phyloP scores from a whole-genome alignment of 2,888 invertebrate genomes.

The Fragum fragum region DNA sequence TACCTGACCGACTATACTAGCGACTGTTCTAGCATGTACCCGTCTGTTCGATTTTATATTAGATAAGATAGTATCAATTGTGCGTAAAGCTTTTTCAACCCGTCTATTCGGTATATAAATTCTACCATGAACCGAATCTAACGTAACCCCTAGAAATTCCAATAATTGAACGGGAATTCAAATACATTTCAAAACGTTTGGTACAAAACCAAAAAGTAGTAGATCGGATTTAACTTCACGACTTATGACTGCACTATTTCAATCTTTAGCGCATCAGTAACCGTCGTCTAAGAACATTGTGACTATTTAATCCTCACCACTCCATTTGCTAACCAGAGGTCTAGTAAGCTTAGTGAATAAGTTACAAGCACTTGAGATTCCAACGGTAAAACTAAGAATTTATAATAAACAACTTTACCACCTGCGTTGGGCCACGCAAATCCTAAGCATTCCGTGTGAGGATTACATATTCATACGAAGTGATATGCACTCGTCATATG shows the following conservation, averaged over 20 bases:
- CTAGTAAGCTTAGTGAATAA: constrained; percentile 45
- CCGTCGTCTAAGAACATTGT: constrained; percentile 54
- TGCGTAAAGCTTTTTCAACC: constrained; percentile 18
- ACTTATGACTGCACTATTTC: neutral
- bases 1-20: constrained; percentile 50
- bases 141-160: constrained; percentile 35
- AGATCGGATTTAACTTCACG: constrained; percentile 36
- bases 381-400: constrained; percentile 39
- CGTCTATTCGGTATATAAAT: constrained; percentile 36
- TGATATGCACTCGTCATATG: constrained; percentile 47
- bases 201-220: constrained; percentile 44
- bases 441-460: constrained; percentile 33
- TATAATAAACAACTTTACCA: constrained; percentile 20
- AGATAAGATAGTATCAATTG: constrained; percentile 5
- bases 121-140: constrained; percentile 17
- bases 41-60: constrained; percentile 22
- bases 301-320: constrained; percentile 33
- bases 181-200: constrained; percentile 41
- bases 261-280: constrained; percentile 30
- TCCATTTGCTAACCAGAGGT: constrained; percentile 47
- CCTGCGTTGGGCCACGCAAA: no score
- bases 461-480: constrained; percentile 39
- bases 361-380: constrained; percentile 31
- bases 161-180: constrained; percentile 43
- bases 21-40: constrained; percentile 38